Conservation (phyloP, 2,797 vertebrate species). For the Chaetodon trifasciatus region DNA sequence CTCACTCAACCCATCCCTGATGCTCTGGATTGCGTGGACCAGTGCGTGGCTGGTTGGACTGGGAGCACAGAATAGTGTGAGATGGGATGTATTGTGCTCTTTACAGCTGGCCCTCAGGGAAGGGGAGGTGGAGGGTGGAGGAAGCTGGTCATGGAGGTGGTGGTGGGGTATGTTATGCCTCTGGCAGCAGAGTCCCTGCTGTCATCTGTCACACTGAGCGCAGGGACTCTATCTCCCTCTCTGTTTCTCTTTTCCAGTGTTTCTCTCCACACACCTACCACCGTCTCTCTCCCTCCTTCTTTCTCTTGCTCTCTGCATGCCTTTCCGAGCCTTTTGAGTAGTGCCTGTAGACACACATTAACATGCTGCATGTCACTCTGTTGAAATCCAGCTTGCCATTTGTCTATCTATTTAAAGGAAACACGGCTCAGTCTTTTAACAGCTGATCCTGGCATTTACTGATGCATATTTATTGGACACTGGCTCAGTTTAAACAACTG, state of each 20-base stretch:
- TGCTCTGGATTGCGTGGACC: constrained; percentile 54
- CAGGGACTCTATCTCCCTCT: constrained; percentile 56
- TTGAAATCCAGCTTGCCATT: constrained; percentile 82
- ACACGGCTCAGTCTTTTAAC: constrained; percentile 63
- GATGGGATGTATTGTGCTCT: constrained; percentile 71
- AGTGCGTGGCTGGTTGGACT: constrained; percentile 38
- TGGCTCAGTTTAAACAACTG: constrained; percentile 58
- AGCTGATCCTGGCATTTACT: constrained; percentile 73
- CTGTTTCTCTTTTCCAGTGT: constrained; percentile 55
- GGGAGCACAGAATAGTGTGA: constrained; percentile 49
- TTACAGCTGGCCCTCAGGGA: constrained; percentile 69
- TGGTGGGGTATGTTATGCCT: constrained; percentile 58
- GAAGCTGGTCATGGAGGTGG: constrained; percentile 57
- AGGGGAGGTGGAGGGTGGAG: constrained; percentile 44
- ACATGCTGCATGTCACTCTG: constrained; percentile 80
- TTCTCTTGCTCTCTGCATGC: constrained; percentile 75
- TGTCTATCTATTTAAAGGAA: constrained; percentile 82
- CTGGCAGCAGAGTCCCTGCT: constrained; percentile 73
- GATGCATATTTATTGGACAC: constrained; percentile 69
- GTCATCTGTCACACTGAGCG: constrained; percentile 73
- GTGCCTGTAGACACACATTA: constrained; percentile 82
- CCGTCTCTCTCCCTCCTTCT: constrained; percentile 26
- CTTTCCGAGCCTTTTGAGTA: constrained; percentile 76
- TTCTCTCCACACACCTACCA: constrained; percentile 38
- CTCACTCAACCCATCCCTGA: constrained; percentile 45